Percentiles rank a stretch among this genome's conserved stretches.
phyloP scores from a whole-genome alignment of 2,797 vertebrate species.

The Pseudotriccus pelzelni region DNA sequence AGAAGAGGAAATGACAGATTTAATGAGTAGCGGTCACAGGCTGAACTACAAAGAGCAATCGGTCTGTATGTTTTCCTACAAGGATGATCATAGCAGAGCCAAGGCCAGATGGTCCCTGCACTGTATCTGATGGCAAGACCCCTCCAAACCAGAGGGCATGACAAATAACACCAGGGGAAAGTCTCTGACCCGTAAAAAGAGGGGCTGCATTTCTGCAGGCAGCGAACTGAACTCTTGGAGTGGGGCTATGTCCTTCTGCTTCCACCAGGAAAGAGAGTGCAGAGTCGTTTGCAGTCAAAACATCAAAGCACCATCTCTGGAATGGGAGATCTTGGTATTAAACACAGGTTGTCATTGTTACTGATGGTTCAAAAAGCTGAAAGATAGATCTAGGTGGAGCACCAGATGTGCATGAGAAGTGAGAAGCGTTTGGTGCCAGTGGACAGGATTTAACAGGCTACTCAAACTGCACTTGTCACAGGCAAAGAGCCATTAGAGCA shows the following conservation, averaged over 20 bases:
- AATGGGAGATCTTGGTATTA: not conserved
- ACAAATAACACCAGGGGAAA: not conserved
- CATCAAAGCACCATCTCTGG: not conserved
- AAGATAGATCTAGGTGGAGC: not conserved
- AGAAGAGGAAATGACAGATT: constrained; percentile 60
- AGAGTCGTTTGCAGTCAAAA: not conserved
- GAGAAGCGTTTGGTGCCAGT: not conserved
- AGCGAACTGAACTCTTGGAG: not conserved
- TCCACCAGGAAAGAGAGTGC: not conserved
- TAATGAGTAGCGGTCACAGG: constrained; percentile 3
- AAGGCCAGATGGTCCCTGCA: not conserved
- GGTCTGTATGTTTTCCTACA: not conserved
- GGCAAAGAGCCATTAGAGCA: not conserved
- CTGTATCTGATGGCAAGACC: not conserved
- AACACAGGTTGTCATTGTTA: not conserved
- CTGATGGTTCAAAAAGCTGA: not conserved
- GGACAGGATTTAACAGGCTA: not conserved
- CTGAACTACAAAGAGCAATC: constrained; percentile 1
- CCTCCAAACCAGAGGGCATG: not conserved
- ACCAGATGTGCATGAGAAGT: not conserved
- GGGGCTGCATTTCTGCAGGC: not conserved
- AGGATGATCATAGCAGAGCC: not conserved
- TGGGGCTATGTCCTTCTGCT: not conserved
- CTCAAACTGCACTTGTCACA: not conserved
- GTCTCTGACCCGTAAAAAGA: not conserved